Percentiles rank a stretch among this genome's conserved stretches.
Evolutionary conservation across 2,797 vertebrate genomes (phyloP).

Genomic region (Malurus splendens): DNA sequence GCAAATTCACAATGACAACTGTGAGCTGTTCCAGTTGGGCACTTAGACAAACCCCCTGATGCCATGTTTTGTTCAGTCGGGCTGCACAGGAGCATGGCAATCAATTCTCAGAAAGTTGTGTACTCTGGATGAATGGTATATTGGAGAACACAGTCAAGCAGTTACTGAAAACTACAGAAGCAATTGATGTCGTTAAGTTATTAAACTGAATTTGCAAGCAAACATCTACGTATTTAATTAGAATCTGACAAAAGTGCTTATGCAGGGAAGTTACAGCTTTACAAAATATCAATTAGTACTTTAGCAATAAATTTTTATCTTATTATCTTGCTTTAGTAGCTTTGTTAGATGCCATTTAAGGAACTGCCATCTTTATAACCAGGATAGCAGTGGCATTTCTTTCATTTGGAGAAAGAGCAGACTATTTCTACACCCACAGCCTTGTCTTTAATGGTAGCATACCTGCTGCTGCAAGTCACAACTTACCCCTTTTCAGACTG

Average conservation of each 20-base stretch:
- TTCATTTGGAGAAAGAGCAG: not conserved
- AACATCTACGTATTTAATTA: slow-evolving; percentile 10
- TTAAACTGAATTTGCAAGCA: slow-evolving; percentile 14
- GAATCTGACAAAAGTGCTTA: slow-evolving; percentile 14
- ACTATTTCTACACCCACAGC: not conserved
- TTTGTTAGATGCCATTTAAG: not conserved
- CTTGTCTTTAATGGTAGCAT: not conserved
- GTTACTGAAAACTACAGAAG: not conserved
- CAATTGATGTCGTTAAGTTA: not conserved
- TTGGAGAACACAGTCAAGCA: not conserved
- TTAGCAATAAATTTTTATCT: slow-evolving; percentile 7
- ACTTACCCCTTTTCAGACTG: not conserved
- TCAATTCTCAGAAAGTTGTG: not conserved
- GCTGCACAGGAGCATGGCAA: not conserved
- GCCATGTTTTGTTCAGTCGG: not conserved
- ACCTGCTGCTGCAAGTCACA: not conserved
- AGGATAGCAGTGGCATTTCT: not conserved
- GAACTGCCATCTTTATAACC: not conserved
- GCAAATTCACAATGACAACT: not conserved
- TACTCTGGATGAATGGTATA: not conserved
- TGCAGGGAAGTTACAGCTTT: slow-evolving; percentile 19
- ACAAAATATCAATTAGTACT: slow-evolving; percentile 23
- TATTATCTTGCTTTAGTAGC: not conserved
- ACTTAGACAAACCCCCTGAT: not conserved
- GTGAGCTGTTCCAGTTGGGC: rapidly evolving